phyloP scores from a whole-genome alignment of 2,797 vertebrate genomes.

The Hozukius guyotensis region DNA sequence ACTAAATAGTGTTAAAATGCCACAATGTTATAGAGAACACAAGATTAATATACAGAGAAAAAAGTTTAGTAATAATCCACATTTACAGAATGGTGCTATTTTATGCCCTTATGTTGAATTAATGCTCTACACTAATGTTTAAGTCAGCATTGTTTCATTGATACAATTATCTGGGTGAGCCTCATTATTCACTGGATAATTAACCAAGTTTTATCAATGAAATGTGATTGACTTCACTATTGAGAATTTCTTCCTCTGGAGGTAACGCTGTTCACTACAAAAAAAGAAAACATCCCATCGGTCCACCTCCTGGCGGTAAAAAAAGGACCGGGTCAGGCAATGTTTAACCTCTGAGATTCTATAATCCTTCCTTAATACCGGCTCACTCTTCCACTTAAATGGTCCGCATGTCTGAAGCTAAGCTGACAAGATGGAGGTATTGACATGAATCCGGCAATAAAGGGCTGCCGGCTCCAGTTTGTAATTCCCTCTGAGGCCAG shows the following conservation, averaged over 20 bases:
- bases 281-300: neutral
- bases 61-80: neutral
- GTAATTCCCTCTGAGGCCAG: constrained; percentile 64
- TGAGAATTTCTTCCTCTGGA: neutral
- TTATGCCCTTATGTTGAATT: neutral
- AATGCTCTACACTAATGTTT: neutral
- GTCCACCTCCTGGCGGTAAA: constrained; percentile 23
- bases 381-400: constrained; percentile 65
- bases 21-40: too few relatives aligned
- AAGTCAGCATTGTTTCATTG: neutral
- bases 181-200: neutral
- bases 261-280: neutral
- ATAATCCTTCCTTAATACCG: constrained; percentile 65
- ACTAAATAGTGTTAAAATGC: too few relatives aligned
- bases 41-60: neutral
- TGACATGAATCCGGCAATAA: constrained; percentile 64
- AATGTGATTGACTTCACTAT: neutral
- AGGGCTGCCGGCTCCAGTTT: constrained; percentile 53
- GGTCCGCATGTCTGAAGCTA: constrained; percentile 65
- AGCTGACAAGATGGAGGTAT: constrained; percentile 72
- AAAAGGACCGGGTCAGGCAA: constrained; percentile 31
- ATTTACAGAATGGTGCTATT: neutral
- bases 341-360: constrained; percentile 65
- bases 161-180: neutral
- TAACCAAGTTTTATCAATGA: neutral